Percentiles rank a stretch among this genome's conserved stretches.
Conservation (phyloP, 2,888 invertebrate genomes). For the Caradrina clavipalpis region DNA sequence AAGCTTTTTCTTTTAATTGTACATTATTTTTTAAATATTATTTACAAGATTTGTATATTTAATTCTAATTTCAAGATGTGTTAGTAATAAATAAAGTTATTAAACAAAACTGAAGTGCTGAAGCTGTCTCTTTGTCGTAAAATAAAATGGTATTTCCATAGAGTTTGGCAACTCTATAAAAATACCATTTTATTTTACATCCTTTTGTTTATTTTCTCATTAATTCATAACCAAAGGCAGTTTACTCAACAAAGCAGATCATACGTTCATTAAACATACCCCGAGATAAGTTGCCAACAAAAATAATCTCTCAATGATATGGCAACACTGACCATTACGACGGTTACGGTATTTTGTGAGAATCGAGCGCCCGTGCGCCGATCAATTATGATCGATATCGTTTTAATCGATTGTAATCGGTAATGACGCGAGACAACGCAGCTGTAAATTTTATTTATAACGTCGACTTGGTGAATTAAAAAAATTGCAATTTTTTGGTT, state of each 20-base stretch:
- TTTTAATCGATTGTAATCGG: constrained; percentile 85
- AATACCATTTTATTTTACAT: too few species aligned
- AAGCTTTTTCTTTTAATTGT: too few species aligned
- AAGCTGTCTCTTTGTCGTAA: too few species aligned
- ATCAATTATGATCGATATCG: constrained; percentile 85
- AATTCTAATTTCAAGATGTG: too few species aligned
- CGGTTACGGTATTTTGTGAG: constrained; percentile 64
- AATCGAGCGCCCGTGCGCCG: constrained; percentile 79
- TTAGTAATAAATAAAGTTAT: too few species aligned
- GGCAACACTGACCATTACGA: constrained; percentile 56
- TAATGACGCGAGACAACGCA: constrained; percentile 82
- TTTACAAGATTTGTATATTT: too few species aligned
- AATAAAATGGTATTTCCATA: too few species aligned
- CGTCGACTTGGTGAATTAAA: constrained; percentile 46
- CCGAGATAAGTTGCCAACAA: constrained; percentile 41
- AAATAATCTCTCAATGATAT: constrained; percentile 55
- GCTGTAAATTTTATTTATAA: constrained; percentile 78
- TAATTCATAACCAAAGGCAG: neutral
- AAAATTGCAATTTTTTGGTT: constrained; percentile 21
- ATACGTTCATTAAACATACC: constrained; percentile 48
- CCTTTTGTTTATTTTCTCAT: neutral
- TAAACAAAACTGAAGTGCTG: too few species aligned
- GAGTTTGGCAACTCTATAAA: too few species aligned
- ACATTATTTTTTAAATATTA: too few species aligned
- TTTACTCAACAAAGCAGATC: constrained; percentile 32